Base-by-base conservation (phyloP, 1,140 invertebrate genomes). In the Paramacrobiotus metropolitanus region DNA sequence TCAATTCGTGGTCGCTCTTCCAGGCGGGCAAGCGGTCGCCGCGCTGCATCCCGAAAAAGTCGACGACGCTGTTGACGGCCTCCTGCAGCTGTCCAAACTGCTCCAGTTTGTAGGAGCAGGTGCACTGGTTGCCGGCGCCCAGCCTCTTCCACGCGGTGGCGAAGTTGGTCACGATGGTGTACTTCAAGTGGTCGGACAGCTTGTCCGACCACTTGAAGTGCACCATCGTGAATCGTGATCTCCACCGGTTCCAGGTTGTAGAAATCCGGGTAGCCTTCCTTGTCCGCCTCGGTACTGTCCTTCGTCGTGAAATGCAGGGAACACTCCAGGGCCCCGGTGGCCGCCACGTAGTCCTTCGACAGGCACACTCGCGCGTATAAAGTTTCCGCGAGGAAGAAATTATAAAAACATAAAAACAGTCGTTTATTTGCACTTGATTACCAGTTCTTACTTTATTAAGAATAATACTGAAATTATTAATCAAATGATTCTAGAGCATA, bases 211-310 rank as follows among this genome's bases (percentile, higher is more conserved):
- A n/a, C n/a, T n/a, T n/a, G n/a, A n/a, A n/a, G n/a, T n/a, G n/a
- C n/a, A n/a, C n/a, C n/a, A n/a, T n/a, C n/a, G n/a, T n/a, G n/a
- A n/a, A n/a, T n/a, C n/a, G 79, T 80, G 31, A 96, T 74, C 70
- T 95, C 92, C 24, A 98, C 77, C 76, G 97, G 91, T 76, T 98
- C 93, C 44, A 99, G 72, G 73, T 81, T 81, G 72, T 86, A 87
- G 69, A 85, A 82, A 72, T 87, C 85, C 64, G 81, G 78, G 67
- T 86, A 87, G 61, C 84, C 90, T 69, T 94, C 90, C 20, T 73
- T 70, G 66, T 97, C 90, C 0, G 92, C 86, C 59, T 87, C 75
- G 0, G 92, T 92, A 73, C 91, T 95, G 74, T 97, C 93, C 65
- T 87, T 86, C 0, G 95, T 90, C 30, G 84, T 75, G 71, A 95